Percentiles rank a stretch among this genome's conserved stretches.
Evolutionary conservation across 2,113 vertebrate species (phyloP).

Genomic region (Trematomus loennbergii): DNA sequence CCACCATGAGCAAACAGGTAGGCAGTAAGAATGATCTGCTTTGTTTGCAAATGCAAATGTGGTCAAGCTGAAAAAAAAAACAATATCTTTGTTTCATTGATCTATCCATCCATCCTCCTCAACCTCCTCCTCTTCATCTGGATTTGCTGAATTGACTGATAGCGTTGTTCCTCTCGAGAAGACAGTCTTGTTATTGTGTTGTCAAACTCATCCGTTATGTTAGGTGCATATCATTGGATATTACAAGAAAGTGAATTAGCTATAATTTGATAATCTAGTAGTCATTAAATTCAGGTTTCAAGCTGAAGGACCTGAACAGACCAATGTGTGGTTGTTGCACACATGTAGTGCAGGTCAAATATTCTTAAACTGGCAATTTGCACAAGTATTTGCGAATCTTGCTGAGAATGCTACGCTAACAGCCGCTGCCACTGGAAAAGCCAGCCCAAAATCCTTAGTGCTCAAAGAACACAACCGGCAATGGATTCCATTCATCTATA

Average conservation of each 20-base stretch:
- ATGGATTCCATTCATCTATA: too few relatives aligned
- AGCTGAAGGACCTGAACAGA: too few relatives aligned
- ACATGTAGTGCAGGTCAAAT: too few relatives aligned
- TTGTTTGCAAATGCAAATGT: too few relatives aligned
- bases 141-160: background rate
- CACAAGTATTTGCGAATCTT: too few relatives aligned
- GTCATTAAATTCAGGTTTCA: background rate
- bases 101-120: background rate
- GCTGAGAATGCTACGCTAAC: too few relatives aligned
- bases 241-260: background rate
- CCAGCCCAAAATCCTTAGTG: too few relatives aligned
- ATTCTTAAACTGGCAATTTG: too few relatives aligned
- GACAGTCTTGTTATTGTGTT: background rate
- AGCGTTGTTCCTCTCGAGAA: background rate
- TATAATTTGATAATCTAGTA: background rate
- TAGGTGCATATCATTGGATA: too few relatives aligned
- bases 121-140: background rate
- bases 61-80: background rate
- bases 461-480: too few relatives aligned
- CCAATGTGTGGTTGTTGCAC: too few relatives aligned
- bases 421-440: too few relatives aligned
- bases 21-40: background rate
- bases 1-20: conserved; percentile 46
- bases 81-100: background rate
- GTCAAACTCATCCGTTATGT: background rate